A percentile compares a stretch with the other conserved stretches of the same genome.
Conservation (phyloP, 2,113 vertebrate species). For the Mionectes macconnelli region DNA sequence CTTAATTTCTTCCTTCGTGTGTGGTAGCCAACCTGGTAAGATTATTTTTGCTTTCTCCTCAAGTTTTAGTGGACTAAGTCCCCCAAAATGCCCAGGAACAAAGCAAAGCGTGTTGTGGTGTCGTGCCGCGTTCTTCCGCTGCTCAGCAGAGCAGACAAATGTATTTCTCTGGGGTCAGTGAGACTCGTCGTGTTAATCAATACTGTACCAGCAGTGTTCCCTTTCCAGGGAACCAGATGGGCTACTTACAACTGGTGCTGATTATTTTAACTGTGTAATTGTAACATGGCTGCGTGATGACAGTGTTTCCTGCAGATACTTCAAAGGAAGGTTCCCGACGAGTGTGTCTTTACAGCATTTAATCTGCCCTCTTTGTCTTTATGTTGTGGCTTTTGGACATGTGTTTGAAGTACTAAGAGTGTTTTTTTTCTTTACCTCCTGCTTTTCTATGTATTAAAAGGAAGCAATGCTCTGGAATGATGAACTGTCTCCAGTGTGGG, state of each 20-base stretch:
- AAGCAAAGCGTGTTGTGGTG: rapidly evolving
- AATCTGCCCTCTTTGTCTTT: conserved; percentile 33
- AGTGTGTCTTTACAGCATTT: neutral
- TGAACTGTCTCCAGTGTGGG: neutral
- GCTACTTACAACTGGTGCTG: conserved; percentile 45
- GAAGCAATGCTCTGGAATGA: neutral
- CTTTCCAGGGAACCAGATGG: conserved; percentile 51
- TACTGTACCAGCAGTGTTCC: conserved; percentile 29
- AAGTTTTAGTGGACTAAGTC: neutral
- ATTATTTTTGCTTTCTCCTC: neutral
- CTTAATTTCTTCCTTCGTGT: neutral
- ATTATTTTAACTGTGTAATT: conserved; percentile 61
- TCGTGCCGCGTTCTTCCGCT: neutral
- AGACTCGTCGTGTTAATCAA: conserved; percentile 38
- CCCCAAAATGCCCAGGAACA: neutral
- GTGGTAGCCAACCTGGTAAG: neutral
- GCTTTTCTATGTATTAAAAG: neutral
- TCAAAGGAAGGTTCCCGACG: conserved; percentile 42
- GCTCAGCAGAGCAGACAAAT: conserved; percentile 22
- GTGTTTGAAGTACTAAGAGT: conserved; percentile 12
- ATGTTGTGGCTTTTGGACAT: conserved; percentile 46
- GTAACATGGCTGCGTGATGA: conserved; percentile 58
- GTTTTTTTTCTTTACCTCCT: neutral
- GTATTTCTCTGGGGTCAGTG: conserved; percentile 37
- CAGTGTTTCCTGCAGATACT: conserved; percentile 58